These are phyloP conservation scores for Philopotamus ludificatus DNA, from an alignment of 1,140 invertebrate species.

Conservation along the genomic window DNA sequence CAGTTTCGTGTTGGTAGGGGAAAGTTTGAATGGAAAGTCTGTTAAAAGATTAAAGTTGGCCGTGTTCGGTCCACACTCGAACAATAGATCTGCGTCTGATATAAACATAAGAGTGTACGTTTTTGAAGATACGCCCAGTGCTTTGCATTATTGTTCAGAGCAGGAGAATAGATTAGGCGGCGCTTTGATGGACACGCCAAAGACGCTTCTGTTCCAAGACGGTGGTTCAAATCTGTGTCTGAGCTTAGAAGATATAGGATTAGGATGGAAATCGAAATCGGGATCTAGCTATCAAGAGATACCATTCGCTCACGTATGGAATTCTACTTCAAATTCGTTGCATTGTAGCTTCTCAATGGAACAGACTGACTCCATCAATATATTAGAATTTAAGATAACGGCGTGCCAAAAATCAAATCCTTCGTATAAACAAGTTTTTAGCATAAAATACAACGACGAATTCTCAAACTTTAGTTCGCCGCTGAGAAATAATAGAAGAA, in stretches of 20 bases:
- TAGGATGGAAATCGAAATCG: slow-evolving; percentile 81
- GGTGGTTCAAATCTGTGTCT: slow-evolving; percentile 83
- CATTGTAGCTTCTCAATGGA: slow-evolving; percentile 86
- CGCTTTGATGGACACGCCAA: slow-evolving; percentile 82
- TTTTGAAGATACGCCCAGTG: slow-evolving; percentile 88
- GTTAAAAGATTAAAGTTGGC: slow-evolving; percentile 80
- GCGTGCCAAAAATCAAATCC: slow-evolving; percentile 54
- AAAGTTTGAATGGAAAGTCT: slow-evolving; percentile 61
- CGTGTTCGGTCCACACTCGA: slow-evolving; percentile 69
- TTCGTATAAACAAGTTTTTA: slow-evolving; percentile 53
- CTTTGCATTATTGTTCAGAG: slow-evolving; percentile 75
- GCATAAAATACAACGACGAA: slow-evolving; percentile 53
- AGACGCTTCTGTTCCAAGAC: slow-evolving; percentile 84
- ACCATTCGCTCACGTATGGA: slow-evolving; percentile 86
- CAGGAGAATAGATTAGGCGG: slow-evolving; percentile 81
- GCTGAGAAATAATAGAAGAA: slow-evolving; percentile 23
- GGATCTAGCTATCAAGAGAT: slow-evolving; percentile 86
- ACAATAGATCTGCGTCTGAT: slow-evolving; percentile 64
- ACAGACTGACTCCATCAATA: slow-evolving; percentile 56
- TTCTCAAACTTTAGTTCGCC: slow-evolving; percentile 48
- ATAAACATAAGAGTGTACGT: slow-evolving; percentile 83
- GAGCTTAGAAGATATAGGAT: slow-evolving; percentile 50
- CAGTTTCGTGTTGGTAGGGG: slow-evolving; percentile 85
- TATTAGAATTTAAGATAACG: slow-evolving; percentile 51
- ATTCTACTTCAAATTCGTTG: slow-evolving; percentile 71